Evolutionary conservation across 2,113 vertebrate genomes (phyloP), one percentile per base, ranked within the genome.

Genomic region (Sigmodon hispidus): DNA sequence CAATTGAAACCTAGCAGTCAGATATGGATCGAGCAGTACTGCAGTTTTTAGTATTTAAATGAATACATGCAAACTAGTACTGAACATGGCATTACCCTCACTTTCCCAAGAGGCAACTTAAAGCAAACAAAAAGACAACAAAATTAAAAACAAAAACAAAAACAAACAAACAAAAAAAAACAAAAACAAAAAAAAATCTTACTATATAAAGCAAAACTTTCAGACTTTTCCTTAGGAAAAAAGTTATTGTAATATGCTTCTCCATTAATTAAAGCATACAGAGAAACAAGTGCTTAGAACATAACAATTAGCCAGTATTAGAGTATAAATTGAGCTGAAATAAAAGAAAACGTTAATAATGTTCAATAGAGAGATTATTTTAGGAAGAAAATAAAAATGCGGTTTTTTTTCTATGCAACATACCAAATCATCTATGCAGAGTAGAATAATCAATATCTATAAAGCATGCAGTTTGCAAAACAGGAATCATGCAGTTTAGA

Each of bases 1-100:
- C 99, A 99, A 99, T 99, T 99, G 99, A 99, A 99, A 99, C 99
- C 99, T 99, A 99, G 99, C 99, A 98, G 99, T 99, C 99, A 99
- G 99, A 99, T 99, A 99, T 98, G 99, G 99, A 99, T 99, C 98
- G 99, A 99, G 99, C 98, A 99, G 99, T 99, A 99, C 99, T 99
- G 98, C 98, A 99, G 99, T 98, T 99, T 99, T 98, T 99, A 99
- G 99, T 99, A 99, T 99, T 99, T 99, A 98, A 98, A 99, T 98
- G 98, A 98, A 99, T 94, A 98, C 99, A 99, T 99, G 99, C 98
- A 99, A 98, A 98, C 98, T 98, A 98, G 97, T 96, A 98, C 80
- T 96, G 96, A 98, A 98, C 97, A 99, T 98, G 98, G 98, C 94
- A 99, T 98, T 98, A 98, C 98, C 96, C 97, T 98, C 98, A 98